phyloP scores from a whole-genome alignment of 2,797 vertebrate species.

The Sarcophilus harrisii region DNA sequence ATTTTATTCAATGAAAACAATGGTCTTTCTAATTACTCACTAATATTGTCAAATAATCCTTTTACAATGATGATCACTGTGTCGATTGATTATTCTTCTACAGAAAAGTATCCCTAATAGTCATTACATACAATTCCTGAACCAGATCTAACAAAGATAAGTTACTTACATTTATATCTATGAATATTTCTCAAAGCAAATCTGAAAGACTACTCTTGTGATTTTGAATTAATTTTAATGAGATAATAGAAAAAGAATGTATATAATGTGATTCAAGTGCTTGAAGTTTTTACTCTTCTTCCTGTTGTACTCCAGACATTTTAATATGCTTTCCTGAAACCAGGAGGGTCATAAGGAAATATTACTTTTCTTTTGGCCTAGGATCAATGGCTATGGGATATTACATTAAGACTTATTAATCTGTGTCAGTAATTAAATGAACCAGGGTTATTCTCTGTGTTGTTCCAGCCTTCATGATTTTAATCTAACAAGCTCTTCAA shows the following conservation, averaged over 20 bases:
- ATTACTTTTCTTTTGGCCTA: neutral
- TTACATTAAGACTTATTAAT: neutral
- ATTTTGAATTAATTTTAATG: neutral
- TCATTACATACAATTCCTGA: constrained; percentile 12
- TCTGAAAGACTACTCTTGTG: neutral
- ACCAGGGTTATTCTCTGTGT: neutral
- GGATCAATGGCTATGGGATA: neutral
- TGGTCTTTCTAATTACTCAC: constrained; percentile 30
- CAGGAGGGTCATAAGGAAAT: constrained; percentile 1
- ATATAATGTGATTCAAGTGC: neutral
- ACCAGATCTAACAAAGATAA: constrained; percentile 44
- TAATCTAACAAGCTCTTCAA: neutral
- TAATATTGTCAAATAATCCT: constrained; percentile 9
- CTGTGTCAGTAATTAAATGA: neutral
- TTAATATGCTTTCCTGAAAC: neutral
- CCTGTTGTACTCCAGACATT: neutral
- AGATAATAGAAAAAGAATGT: neutral
- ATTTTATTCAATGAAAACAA: neutral
- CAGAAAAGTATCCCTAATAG: constrained; percentile 9
- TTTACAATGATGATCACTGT: neutral
- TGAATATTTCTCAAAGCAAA: constrained; percentile 48
- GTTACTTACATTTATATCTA: constrained; percentile 37
- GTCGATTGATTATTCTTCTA: constrained; percentile 37
- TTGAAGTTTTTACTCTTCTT: neutral
- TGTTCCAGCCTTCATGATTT: neutral